Conservation (phyloP, 1,140 invertebrate species). For the Drosophila ercepeae region DNA sequence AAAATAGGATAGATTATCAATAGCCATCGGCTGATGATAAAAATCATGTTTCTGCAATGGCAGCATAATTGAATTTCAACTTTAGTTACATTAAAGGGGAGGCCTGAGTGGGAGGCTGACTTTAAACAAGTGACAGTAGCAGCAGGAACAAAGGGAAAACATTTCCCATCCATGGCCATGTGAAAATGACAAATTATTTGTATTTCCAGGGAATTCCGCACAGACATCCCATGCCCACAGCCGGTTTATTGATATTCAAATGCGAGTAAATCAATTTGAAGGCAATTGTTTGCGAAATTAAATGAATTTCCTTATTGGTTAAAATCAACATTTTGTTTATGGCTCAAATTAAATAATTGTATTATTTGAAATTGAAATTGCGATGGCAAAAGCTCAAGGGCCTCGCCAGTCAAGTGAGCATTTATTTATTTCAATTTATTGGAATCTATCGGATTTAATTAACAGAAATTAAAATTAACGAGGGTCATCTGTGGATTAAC, state of each 20-base stretch:
- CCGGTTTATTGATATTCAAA: constrained; percentile 18
- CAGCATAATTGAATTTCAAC: constrained; percentile 50
- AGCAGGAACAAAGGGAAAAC: constrained; percentile 16
- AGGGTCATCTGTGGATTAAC: neutral
- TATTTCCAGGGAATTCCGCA: constrained; percentile 15
- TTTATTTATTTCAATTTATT: neutral
- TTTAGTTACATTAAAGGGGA: too few species aligned
- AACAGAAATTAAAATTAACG: neutral
- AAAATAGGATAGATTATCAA: constrained; percentile 57
- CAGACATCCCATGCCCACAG: neutral
- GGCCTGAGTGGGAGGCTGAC: too few species aligned
- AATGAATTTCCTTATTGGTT: constrained; percentile 15
- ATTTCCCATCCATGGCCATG: constrained; percentile 3
- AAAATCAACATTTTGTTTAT: constrained; percentile 16
- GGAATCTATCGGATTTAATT: neutral
- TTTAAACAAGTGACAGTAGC: constrained; percentile 2
- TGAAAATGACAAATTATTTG: constrained; percentile 48
- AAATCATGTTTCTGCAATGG: constrained; percentile 30
- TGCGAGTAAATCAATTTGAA: constrained; percentile 26
- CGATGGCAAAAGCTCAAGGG: neutral
- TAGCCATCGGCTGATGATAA: constrained; percentile 48
- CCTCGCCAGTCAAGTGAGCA: neutral
- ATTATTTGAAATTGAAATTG: neutral
- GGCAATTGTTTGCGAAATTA: constrained; percentile 30
- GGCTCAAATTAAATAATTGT: constrained; percentile 7